These are phyloP conservation scores for Xestoiulus laeticollis DNA, from an alignment of 2,888 invertebrate species.

Conservation along the genomic window DNA sequence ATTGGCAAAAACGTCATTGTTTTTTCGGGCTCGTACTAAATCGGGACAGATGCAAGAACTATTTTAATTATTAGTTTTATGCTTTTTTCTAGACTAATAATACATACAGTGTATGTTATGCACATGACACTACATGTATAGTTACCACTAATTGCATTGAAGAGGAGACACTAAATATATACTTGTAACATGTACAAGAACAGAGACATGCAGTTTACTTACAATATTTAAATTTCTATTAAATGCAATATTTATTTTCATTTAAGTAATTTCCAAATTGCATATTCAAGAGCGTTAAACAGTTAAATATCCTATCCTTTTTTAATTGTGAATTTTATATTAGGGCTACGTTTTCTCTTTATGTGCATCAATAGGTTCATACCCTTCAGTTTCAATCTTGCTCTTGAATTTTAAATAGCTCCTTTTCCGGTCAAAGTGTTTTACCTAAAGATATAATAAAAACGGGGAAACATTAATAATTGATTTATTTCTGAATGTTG, in stretches of 20 bases:
- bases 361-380: constrained; percentile 74
- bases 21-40: not conserved
- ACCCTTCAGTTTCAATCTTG: constrained; percentile 84
- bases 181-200: not conserved
- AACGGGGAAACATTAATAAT: not conserved
- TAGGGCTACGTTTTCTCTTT: not conserved
- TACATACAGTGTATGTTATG: not conserved
- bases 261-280: not conserved
- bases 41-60: not conserved
- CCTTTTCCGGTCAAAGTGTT: constrained; percentile 91
- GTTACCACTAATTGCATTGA: not conserved
- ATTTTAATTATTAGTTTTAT: not conserved
- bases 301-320: constrained; percentile 6
- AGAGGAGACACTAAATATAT: not conserved
- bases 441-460: constrained; percentile 71
- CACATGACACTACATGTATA: not conserved
- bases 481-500: not conserved
- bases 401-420: constrained; percentile 88
- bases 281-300: not conserved
- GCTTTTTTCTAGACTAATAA: not conserved
- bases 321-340: not conserved
- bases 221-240: not conserved
- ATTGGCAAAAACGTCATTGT: not conserved
- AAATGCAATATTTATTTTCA: constrained; percentile 15
- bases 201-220: not conserved